phyloP scores from a whole-genome alignment of 2,113 vertebrate genomes.

The Orthochromis indermauri region DNA sequence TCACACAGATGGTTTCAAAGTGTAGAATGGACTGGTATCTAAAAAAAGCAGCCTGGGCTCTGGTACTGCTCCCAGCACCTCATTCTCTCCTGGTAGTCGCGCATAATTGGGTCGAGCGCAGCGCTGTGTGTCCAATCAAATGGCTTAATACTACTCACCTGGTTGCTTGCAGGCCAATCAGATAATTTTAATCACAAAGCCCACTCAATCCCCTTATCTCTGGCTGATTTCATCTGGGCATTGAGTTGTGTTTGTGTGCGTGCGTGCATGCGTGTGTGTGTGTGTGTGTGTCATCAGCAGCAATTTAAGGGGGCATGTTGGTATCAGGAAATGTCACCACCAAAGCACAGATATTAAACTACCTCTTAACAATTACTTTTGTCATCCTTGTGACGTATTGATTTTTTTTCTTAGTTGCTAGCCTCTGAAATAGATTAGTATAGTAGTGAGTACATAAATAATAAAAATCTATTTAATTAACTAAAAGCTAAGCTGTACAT shows the following conservation, averaged over 20 bases:
- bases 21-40: not conserved
- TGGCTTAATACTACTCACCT: conserved; percentile 21
- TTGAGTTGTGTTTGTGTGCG: not conserved
- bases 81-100: not conserved
- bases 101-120: conserved; percentile 34
- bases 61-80: conserved; percentile 12
- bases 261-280: not conserved
- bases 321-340: not conserved
- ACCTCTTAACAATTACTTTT: not conserved
- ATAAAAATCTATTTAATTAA: not conserved
- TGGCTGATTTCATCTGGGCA: conserved; percentile 8
- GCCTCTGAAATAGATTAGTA: not conserved
- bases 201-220: conserved; percentile 1
- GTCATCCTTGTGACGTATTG: not conserved
- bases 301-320: not conserved
- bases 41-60: not conserved
- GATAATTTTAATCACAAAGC: conserved; percentile 36
- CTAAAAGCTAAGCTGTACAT: not conserved
- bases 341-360: not conserved
- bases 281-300: not conserved
- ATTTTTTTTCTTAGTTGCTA: not conserved
- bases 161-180: conserved; percentile 8
- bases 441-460: not conserved
- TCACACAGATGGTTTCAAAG: not conserved
- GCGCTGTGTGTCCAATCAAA: conserved; percentile 22